phyloP scores from a whole-genome alignment of 1,140 invertebrate species.

The Mycetomoellerius zeteki region DNA sequence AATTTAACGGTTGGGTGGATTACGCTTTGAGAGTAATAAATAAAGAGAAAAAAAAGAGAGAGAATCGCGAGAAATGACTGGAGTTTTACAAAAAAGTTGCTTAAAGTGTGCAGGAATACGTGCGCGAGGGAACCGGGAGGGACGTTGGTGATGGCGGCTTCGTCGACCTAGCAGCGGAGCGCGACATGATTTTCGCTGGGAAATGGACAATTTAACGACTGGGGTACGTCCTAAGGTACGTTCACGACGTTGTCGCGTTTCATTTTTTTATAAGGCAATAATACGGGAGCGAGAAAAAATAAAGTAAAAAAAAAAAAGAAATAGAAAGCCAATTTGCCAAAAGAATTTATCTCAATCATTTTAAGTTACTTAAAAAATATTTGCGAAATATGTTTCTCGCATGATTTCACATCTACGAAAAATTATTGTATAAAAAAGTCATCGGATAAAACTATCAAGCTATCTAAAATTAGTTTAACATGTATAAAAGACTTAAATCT shows the following conservation, averaged over 20 bases:
- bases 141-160: constrained; percentile 65
- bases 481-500: background rate
- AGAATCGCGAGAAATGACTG: background rate
- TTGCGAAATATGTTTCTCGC: background rate
- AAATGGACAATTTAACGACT: constrained; percentile 58
- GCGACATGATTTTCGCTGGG: constrained; percentile 61
- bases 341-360: background rate
- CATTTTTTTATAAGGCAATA: background rate
- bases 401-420: background rate
- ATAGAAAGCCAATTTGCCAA: background rate
- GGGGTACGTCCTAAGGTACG: constrained; percentile 53
- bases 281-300: background rate
- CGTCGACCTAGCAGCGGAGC: constrained; percentile 61
- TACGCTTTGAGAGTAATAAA: background rate
- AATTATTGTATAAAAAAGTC: background rate
- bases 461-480: background rate
- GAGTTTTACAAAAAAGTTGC: constrained; percentile 65
- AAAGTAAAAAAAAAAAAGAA: background rate
- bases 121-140: constrained; percentile 67
- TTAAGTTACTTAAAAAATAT: background rate
- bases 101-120: constrained; percentile 78
- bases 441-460: background rate
- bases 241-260: constrained; percentile 42
- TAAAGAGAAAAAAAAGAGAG: background rate
- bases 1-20: constrained; percentile 26